These are phyloP conservation scores for Rhinolophus sinicus DNA, from an alignment of 2,113 vertebrate species.

Conservation along the genomic window DNA sequence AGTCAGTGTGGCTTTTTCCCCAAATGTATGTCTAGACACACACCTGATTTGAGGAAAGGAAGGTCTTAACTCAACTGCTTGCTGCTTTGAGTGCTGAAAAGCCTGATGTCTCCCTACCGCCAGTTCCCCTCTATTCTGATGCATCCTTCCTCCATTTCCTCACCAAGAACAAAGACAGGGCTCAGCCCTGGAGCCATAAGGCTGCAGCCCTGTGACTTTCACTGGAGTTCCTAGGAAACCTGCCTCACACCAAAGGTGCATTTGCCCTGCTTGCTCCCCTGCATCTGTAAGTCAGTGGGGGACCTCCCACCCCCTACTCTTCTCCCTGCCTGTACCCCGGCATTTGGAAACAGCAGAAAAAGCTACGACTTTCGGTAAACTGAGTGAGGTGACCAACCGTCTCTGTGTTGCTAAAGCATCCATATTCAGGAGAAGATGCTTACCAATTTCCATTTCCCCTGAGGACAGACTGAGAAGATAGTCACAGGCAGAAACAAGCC, in stretches of 20 bases:
- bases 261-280: too few species aligned
- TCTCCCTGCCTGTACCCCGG: background rate
- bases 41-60: constrained; percentile 35
- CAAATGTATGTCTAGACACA: constrained; percentile 57
- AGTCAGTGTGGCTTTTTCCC: background rate
- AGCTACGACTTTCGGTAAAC: background rate
- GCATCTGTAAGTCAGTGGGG: background rate
- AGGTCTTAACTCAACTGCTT: constrained; percentile 40
- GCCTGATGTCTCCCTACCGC: background rate
- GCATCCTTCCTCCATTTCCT: background rate
- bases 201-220: background rate
- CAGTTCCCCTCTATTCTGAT: background rate
- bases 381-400: background rate
- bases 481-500: background rate
- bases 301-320: too few species aligned
- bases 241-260: background rate
- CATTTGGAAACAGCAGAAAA: background rate
- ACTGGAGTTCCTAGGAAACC: background rate
- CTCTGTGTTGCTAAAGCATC: background rate
- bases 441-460: background rate
- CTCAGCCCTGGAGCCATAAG: background rate
- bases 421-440: background rate
- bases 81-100: background rate
- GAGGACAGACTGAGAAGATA: background rate
- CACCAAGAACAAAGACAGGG: background rate